Base-by-base conservation (phyloP, 1,140 invertebrate species). In the Trichoplusia ni region DNA sequence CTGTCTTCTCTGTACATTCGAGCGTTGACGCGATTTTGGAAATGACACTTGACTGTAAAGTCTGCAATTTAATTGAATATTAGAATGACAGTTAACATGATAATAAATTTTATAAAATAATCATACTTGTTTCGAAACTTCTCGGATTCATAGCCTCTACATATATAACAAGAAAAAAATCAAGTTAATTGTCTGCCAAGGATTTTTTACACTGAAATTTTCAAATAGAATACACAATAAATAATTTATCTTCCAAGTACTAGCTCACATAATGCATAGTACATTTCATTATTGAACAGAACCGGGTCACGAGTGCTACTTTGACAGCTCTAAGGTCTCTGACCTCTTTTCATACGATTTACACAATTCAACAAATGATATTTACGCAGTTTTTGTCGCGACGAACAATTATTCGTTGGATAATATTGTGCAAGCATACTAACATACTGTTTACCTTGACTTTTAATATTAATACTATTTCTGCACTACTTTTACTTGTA, bases 311-410 rank as follows among this genome's bases (percentile, higher is more conserved):
- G 9, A 27, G 23, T 62, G 59, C 51, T 29, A 51, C 9, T 38
- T 19, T 18, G 8, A 31, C 19, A 9, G 59, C 11, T 25, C 4
- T 61, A 49, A 27, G 59, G 59, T 62, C 59, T 62, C 21, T 62
- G 59, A 51, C 59, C 59, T 40, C 59, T 29, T 60, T 60, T 60
- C 54, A 37, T 51, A 37, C 25, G 13, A 40, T 62, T 62, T 49
- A 31, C 59, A 62, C 33, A 16, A 40, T 47, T 37, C 27, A 29
- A 37, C 19, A 60, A 47, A 60, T 46, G 44, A 59, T 61, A 51
- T 62, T 40, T 38, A 49, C 9, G 46, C 33, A 51, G 58, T 62
- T 49, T 38, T 49, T 25, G 40, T 47, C 42, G 29, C 8, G 23
- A 19, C 8, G 23, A 40, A n/a, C 2, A 38, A 19, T 9, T 38